phyloP scores from a whole-genome alignment of 2,797 vertebrate genomes.

The Prionace glauca region DNA sequence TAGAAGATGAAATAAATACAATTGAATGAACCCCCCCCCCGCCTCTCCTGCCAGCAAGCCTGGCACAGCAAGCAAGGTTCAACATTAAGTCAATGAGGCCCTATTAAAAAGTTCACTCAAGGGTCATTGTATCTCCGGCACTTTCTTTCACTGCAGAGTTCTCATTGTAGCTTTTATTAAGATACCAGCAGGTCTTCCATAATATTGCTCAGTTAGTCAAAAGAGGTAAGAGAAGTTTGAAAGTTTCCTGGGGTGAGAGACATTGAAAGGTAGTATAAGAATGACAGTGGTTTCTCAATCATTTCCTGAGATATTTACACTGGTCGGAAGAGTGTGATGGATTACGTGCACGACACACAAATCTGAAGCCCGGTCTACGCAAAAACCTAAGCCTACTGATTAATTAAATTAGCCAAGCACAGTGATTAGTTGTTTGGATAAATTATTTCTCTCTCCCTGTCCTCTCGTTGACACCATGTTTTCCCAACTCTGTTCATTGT shows the following conservation, averaged over 20 bases:
- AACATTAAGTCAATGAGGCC: background rate
- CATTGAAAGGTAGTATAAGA: background rate
- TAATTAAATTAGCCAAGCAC: slow-evolving; percentile 17
- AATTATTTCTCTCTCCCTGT: background rate
- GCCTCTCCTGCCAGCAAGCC: background rate
- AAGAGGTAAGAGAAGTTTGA: background rate
- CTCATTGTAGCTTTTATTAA: background rate
- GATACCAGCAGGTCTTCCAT: background rate
- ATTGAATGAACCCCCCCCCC: background rate
- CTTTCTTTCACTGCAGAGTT: background rate
- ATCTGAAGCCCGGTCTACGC: background rate
- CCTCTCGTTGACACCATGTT: background rate
- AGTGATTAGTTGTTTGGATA: background rate
- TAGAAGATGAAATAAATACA: background rate
- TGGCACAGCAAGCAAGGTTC: background rate
- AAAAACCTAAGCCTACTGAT: background rate
- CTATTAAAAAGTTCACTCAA: background rate
- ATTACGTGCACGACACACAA: background rate
- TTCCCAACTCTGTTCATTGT: background rate
- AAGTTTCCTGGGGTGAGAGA: background rate
- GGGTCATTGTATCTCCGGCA: background rate
- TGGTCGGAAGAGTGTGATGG: background rate
- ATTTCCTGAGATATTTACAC: background rate
- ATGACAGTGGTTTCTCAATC: background rate
- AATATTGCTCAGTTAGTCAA: background rate